Conservation (phyloP, 1,140 invertebrate genomes). For the Limonius californicus region DNA sequence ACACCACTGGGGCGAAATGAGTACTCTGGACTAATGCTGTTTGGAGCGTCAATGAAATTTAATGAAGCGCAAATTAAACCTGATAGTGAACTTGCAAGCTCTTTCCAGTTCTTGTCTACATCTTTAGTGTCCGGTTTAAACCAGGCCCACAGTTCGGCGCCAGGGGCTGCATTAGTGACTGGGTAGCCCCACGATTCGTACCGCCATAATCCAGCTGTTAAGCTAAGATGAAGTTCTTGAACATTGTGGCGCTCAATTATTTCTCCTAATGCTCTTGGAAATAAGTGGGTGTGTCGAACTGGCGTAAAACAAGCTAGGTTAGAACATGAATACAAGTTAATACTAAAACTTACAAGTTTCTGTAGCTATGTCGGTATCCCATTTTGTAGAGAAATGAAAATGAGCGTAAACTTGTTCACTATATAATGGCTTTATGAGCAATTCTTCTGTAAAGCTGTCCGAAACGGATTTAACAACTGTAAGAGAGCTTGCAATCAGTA, state of each 20-base stretch:
- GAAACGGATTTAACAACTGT: neutral
- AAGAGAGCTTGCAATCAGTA: no score
- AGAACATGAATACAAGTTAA: slow-evolving; percentile 20
- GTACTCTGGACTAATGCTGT: slow-evolving; percentile 79
- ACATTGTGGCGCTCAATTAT: slow-evolving; percentile 81
- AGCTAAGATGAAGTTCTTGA: slow-evolving; percentile 84
- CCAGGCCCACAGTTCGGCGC: slow-evolving; percentile 91
- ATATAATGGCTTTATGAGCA: slow-evolving; percentile 72
- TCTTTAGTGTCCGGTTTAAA: slow-evolving; percentile 59
- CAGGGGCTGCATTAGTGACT: slow-evolving; percentile 79
- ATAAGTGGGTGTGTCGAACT: slow-evolving; percentile 81
- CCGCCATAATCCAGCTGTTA: slow-evolving; percentile 92
- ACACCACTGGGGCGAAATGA: slow-evolving; percentile 75
- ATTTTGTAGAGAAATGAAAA: slow-evolving; percentile 81
- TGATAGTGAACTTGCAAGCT: slow-evolving; percentile 83
- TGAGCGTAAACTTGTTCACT: slow-evolving; percentile 77
- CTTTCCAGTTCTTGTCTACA: slow-evolving; percentile 81
- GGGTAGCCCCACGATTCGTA: slow-evolving; percentile 93
- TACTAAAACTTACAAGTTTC: slow-evolving; percentile 55
- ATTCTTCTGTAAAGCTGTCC: slow-evolving; percentile 68
- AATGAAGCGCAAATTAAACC: slow-evolving; percentile 94
- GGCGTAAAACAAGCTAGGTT: slow-evolving; percentile 37
- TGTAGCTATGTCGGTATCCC: slow-evolving; percentile 55
- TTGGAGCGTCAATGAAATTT: slow-evolving; percentile 90
- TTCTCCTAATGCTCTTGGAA: slow-evolving; percentile 87